Percentiles rank a stretch among this genome's conserved stretches.
phyloP scores from a whole-genome alignment of 2,888 invertebrate species.

The Euclidia mi region DNA sequence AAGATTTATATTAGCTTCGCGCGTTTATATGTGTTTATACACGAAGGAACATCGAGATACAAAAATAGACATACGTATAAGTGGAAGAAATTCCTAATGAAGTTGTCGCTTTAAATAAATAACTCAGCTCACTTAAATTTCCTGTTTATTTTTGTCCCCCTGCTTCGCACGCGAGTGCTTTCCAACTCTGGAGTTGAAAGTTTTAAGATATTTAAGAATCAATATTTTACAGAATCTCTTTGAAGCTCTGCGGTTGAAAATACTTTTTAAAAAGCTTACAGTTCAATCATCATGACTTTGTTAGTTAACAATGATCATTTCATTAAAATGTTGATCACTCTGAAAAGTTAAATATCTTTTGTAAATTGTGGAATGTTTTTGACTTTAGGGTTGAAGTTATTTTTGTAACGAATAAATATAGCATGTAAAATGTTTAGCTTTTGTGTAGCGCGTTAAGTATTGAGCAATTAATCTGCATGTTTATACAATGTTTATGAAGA shows the following conservation, averaged over 20 bases:
- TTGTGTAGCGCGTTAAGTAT: conserved; percentile 25
- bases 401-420: conserved; percentile 9
- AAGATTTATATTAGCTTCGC: conserved; percentile 29
- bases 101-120: conserved; percentile 85
- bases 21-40: conserved; percentile 16
- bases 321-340: not conserved
- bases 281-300: not conserved
- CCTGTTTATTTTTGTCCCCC: conserved; percentile 84
- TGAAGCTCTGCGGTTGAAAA: conserved; percentile 13
- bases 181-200: conserved; percentile 70
- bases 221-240: conserved; percentile 40
- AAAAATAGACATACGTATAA: conserved; percentile 75
- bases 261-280: not conserved
- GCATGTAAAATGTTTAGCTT: conserved; percentile 30
- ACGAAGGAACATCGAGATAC: conserved; percentile 26
- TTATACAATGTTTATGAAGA: conserved; percentile 65
- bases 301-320: not conserved
- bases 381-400: conserved; percentile 7
- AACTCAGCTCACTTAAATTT: conserved; percentile 79
- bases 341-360: too few species aligned
- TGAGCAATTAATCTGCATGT: conserved; percentile 61
- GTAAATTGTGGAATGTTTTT: not conserved
- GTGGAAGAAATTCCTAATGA: conserved; percentile 73
- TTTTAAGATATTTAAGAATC: conserved; percentile 61
- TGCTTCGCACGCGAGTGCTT: conserved; percentile 61